phyloP scores from a whole-genome alignment of 1,140 invertebrate species.

The Drosophila sproati region DNA sequence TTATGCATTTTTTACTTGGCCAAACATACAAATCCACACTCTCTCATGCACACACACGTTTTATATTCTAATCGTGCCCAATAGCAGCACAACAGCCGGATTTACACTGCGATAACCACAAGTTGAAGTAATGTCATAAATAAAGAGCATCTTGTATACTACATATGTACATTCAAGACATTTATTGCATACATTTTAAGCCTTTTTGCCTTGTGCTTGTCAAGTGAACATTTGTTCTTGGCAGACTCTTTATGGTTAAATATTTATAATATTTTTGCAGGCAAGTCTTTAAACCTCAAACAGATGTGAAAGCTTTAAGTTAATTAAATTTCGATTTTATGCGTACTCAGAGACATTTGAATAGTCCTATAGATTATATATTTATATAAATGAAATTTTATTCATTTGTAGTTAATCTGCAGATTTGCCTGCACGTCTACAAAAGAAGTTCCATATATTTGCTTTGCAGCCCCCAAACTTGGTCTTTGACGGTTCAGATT shows the following conservation, averaged over 20 bases:
- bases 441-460: too few relatives aligned
- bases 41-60: not conserved
- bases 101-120: slow-evolving; percentile 59
- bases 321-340: too few relatives aligned
- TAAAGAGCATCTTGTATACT: slow-evolving; percentile 4
- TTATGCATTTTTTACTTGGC: slow-evolving; percentile 29
- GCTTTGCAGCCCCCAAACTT: too few relatives aligned
- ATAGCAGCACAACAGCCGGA: slow-evolving; percentile 36
- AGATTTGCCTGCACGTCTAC: too few relatives aligned
- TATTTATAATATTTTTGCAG: slow-evolving; percentile 9
- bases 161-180: not conserved
- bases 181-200: slow-evolving; percentile 8
- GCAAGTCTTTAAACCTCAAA: too few relatives aligned
- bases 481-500: too few relatives aligned
- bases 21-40: slow-evolving; percentile 5
- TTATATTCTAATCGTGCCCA: slow-evolving; percentile 18
- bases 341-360: too few relatives aligned
- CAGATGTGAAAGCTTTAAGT: not conserved
- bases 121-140: slow-evolving; percentile 34
- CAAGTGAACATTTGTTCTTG: slow-evolving; percentile 1
- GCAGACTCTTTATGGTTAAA: not conserved
- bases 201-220: slow-evolving; percentile 10
- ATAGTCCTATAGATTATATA: too few relatives aligned
- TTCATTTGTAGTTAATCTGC: too few relatives aligned
- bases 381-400: too few relatives aligned